A percentile compares a stretch with the other conserved stretches of the same genome.
Evolutionary conservation across 1,140 invertebrate species (phyloP).

Genomic region (Trachymyrmex septentrionalis): DNA sequence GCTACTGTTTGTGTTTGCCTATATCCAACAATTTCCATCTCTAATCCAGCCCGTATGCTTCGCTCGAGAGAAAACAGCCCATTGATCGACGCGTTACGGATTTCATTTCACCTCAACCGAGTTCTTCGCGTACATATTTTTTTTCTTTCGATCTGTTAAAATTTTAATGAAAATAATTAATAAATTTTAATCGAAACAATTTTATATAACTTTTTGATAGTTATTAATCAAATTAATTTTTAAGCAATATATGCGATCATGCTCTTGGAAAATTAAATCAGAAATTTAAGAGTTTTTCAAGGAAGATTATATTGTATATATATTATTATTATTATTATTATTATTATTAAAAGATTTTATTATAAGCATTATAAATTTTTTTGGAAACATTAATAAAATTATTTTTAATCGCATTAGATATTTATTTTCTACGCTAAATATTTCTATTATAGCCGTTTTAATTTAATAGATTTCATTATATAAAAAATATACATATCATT

Average conservation of each 20-base stretch:
- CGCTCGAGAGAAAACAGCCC: background rate
- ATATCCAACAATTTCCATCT: constrained; percentile 73
- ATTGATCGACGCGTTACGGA: background rate
- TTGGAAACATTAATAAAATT: background rate
- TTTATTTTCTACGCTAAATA: too few relatives aligned
- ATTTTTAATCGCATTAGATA: background rate
- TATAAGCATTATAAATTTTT: background rate
- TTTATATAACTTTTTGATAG: background rate
- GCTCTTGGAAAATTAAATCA: background rate
- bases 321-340: too few relatives aligned
- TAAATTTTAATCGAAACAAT: background rate
- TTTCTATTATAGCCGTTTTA: too few relatives aligned
- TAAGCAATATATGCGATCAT: background rate
- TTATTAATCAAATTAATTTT: background rate
- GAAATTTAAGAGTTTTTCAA: background rate
- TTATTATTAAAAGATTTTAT: too few relatives aligned
- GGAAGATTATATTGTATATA: background rate
- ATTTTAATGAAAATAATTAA: background rate
- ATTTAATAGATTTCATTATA: too few relatives aligned
- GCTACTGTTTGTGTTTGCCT: constrained; percentile 75
- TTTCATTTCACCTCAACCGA: constrained; percentile 35
- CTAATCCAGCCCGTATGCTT: constrained; percentile 82
- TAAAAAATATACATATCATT: too few relatives aligned
- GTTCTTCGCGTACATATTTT: background rate
- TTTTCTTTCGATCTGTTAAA: background rate